phyloP scores from a whole-genome alignment of 2,113 vertebrate genomes.

The Phaethon lepturus region DNA sequence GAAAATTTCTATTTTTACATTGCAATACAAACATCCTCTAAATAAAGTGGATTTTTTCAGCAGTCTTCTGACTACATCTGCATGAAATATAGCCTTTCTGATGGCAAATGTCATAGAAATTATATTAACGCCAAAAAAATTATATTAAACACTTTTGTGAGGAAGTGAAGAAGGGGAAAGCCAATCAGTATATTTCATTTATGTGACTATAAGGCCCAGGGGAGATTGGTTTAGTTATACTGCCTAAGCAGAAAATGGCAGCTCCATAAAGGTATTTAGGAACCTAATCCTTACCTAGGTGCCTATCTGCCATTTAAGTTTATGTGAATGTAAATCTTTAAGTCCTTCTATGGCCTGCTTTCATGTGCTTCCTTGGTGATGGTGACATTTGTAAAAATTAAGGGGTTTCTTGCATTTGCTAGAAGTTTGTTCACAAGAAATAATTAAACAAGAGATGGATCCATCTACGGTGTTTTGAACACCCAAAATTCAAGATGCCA shows the following conservation, averaged over 20 bases:
- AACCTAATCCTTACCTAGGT: neutral
- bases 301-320: neutral
- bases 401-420: neutral
- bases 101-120: neutral
- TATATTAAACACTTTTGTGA: neutral
- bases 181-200: neutral
- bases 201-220: neutral
- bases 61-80: neutral
- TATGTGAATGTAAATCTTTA: neutral
- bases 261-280: neutral
- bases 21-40: neutral
- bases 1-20: neutral
- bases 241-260: neutral
- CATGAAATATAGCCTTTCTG: neutral
- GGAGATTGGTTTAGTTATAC: neutral
- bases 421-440: neutral
- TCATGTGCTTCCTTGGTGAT: neutral
- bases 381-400: neutral
- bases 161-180: neutral
- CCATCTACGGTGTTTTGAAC: accelerated
- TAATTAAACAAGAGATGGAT: neutral
- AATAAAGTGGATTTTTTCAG: neutral
- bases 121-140: neutral
- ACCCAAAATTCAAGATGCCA: neutral
- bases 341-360: neutral